Conservation (phyloP, 2,888 invertebrate genomes). For the Pristionchus arcanus region DNA sequence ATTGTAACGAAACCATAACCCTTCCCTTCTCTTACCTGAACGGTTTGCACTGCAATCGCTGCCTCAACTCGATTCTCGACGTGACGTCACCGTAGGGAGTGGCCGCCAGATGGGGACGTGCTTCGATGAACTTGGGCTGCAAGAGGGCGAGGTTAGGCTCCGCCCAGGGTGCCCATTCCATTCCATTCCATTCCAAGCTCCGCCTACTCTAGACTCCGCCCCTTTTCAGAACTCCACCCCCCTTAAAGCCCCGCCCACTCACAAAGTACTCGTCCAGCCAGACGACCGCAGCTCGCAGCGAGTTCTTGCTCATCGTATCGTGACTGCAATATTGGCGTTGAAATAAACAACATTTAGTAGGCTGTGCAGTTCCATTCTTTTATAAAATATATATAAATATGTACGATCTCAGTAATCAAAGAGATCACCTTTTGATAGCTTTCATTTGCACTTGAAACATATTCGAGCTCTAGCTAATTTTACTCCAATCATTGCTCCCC, state of each 20-base stretch:
- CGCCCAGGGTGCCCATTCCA: neutral
- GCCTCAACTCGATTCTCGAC: slow-evolving; percentile 87
- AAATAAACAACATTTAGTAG: too few species aligned
- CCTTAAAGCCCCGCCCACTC: slow-evolving; percentile 55
- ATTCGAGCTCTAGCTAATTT: too few species aligned
- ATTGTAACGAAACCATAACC: neutral
- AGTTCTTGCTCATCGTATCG: slow-evolving; percentile 93
- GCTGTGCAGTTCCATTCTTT: too few species aligned
- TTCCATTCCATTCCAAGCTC: too few species aligned
- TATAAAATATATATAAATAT: too few species aligned
- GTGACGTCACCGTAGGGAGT: slow-evolving; percentile 92
- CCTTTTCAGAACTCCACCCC: neutral
- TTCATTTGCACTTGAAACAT: too few species aligned
- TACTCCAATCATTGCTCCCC: too few species aligned
- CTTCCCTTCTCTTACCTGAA: slow-evolving; percentile 87
- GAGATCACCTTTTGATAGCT: too few species aligned
- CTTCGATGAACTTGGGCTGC: slow-evolving; percentile 83
- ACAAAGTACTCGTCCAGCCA: slow-evolving; percentile 97
- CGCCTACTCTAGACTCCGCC: neutral
- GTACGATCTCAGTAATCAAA: too few species aligned
- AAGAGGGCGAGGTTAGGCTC: slow-evolving; percentile 63
- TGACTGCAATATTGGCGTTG: slow-evolving; percentile 80
- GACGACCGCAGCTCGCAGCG: slow-evolving; percentile 92
- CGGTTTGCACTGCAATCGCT: slow-evolving; percentile 91
- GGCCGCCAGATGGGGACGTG: slow-evolving; percentile 65